Percentiles rank a stretch among this genome's conserved stretches.
These are phyloP conservation scores for Endotricha flammealis DNA, from an alignment of 2,888 invertebrate species.

Conservation along the genomic window DNA sequence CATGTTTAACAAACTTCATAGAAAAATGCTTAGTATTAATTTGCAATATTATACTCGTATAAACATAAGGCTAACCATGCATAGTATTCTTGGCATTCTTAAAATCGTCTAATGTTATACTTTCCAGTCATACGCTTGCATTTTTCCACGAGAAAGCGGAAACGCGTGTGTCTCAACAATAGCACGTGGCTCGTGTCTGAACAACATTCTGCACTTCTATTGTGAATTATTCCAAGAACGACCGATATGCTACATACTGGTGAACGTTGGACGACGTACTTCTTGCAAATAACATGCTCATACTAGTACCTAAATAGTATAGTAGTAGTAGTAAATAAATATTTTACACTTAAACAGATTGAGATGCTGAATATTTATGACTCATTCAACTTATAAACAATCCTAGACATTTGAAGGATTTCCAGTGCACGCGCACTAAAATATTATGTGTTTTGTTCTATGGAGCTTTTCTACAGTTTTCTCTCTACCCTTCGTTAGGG, in stretches of 20 bases:
- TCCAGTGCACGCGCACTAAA: too few species aligned
- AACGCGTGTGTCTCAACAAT: slow-evolving; percentile 72
- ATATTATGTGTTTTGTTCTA: too few species aligned
- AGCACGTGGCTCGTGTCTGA: slow-evolving; percentile 54
- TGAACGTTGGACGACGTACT: slow-evolving; percentile 6
- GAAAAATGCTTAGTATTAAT: not conserved
- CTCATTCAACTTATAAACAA: too few species aligned
- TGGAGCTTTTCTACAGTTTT: slow-evolving; percentile 8
- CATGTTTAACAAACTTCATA: not conserved
- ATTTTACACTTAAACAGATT: too few species aligned
- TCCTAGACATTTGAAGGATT: too few species aligned
- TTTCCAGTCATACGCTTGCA: slow-evolving; percentile 69
- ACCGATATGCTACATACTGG: slow-evolving; percentile 30
- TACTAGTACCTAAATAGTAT: too few species aligned
- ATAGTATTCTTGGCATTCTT: slow-evolving; percentile 25
- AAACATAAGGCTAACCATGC: too few species aligned
- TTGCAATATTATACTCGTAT: not conserved
- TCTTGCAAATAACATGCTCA: too few species aligned
- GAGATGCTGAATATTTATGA: too few species aligned
- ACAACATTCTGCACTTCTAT: slow-evolving; percentile 58
- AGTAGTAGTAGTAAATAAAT: too few species aligned
- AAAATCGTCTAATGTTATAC: slow-evolving; percentile 49
- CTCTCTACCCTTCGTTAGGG: slow-evolving; percentile 16
- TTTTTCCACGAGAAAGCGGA: slow-evolving; percentile 77
- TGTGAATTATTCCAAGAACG: slow-evolving; percentile 65